Percentiles rank a stretch among this genome's conserved stretches.
phyloP scores from a whole-genome alignment of 2,797 vertebrate species.

The Lagocephalus sceleratus region DNA sequence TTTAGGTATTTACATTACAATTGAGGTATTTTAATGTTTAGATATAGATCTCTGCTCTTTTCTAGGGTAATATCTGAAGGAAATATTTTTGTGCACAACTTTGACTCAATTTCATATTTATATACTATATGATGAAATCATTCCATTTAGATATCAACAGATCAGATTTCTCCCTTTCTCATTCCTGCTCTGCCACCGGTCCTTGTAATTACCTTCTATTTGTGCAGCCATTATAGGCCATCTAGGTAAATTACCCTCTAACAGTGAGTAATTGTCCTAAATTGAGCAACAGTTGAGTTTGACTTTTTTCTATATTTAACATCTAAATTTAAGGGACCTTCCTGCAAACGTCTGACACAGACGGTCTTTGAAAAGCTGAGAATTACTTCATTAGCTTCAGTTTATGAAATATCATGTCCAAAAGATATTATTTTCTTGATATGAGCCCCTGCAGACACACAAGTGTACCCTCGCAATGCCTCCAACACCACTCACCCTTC shows the following conservation, averaged over 20 bases:
- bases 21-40: background rate
- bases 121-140: background rate
- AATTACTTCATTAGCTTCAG: background rate
- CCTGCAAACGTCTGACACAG: constrained; percentile 14
- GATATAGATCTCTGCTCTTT: constrained; percentile 17
- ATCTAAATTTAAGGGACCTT: constrained; percentile 12
- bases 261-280: constrained; percentile 59
- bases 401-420: constrained; percentile 24
- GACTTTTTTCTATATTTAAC: constrained; percentile 51
- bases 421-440: constrained; percentile 13
- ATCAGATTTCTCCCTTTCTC: constrained; percentile 4
- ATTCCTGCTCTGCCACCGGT: constrained; percentile 8
- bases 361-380: constrained; percentile 2
- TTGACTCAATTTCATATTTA: background rate
- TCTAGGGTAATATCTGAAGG: no score
- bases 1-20: background rate
- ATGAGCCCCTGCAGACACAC: constrained; percentile 11
- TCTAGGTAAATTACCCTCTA: constrained; percentile 47
- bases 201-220: constrained; percentile 45
- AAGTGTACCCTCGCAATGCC: constrained; percentile 30
- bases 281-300: constrained; percentile 42
- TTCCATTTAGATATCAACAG: background rate
- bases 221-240: constrained; percentile 33
- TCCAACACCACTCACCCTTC: constrained; percentile 20
- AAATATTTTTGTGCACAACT: no score